Conservation (phyloP, 2,113 vertebrate genomes). For the Phaethornis superciliosus region DNA sequence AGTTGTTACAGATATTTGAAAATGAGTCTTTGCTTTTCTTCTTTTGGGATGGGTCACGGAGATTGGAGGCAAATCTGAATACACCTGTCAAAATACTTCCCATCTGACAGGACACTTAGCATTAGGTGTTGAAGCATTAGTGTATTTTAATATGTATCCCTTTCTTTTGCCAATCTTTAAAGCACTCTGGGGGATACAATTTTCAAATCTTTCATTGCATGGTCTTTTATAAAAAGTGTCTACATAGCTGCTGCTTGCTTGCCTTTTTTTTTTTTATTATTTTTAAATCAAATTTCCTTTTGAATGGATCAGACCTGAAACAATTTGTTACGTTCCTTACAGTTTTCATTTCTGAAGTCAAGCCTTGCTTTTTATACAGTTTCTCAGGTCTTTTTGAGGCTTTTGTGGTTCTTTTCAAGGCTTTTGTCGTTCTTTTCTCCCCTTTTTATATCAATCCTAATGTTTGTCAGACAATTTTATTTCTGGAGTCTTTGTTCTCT, state of each 20-base stretch:
- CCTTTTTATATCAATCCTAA: not conserved
- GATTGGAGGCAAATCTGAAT: not conserved
- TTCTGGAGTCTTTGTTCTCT: conserved; percentile 27
- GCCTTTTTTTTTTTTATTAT: not conserved
- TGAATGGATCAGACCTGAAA: conserved; percentile 9
- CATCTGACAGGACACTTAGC: not conserved
- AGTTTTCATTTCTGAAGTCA: conserved; percentile 29
- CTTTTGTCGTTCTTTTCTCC: conserved; percentile 15
- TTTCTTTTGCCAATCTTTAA: not conserved
- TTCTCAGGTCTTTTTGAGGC: not conserved
- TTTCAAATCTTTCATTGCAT: conserved; percentile 18
- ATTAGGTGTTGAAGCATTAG: not conserved
- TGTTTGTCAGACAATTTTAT: conserved; percentile 30
- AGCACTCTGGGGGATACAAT: conserved; percentile 13
- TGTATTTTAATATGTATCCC: not conserved
- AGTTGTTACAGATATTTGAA: not conserved
- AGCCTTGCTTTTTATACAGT: not conserved
- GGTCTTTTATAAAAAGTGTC: conserved; percentile 12
- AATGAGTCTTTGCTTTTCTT: not conserved
- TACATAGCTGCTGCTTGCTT: not conserved
- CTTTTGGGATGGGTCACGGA: not conserved
- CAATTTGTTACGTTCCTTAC: conserved; percentile 17
- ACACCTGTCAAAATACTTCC: conserved; percentile 2
- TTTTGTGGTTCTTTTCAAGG: not conserved
- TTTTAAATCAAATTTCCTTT: not conserved